Evolutionary conservation across 2,797 vertebrate genomes (phyloP).

Genomic region (Ceryle rudis): DNA sequence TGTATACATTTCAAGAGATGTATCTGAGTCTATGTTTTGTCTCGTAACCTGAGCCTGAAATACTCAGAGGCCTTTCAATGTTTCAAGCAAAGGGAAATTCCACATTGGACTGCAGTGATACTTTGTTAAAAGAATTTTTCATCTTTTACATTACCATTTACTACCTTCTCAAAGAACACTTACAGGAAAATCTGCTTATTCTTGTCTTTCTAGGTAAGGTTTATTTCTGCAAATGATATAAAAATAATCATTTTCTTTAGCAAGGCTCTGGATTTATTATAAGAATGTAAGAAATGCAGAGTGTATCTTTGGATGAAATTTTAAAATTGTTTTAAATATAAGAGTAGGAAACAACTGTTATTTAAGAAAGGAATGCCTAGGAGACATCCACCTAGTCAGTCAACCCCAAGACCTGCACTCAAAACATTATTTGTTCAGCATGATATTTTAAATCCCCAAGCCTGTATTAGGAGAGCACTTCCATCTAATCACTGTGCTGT

Average conservation of each 20-base stretch:
- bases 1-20: neutral
- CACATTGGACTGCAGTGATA: neutral
- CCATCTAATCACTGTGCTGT: neutral
- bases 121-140: neutral
- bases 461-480: neutral
- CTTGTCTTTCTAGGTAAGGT: neutral
- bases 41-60: neutral
- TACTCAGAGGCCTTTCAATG: neutral
- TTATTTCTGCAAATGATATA: neutral
- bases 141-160: neutral
- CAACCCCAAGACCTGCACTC: neutral
- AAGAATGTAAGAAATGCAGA: neutral
- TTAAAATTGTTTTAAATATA: neutral
- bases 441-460: neutral
- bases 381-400: fast-evolving
- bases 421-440: neutral
- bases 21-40: neutral
- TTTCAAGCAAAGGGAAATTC: neutral
- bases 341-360: neutral
- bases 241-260: neutral
- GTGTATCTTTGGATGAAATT: neutral
- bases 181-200: neutral
- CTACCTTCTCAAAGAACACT: neutral
- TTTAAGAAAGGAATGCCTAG: neutral
- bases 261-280: neutral